These are phyloP conservation scores for Proisotoma minuta DNA, from an alignment of 2,888 invertebrate genomes.

Conservation along the genomic window DNA sequence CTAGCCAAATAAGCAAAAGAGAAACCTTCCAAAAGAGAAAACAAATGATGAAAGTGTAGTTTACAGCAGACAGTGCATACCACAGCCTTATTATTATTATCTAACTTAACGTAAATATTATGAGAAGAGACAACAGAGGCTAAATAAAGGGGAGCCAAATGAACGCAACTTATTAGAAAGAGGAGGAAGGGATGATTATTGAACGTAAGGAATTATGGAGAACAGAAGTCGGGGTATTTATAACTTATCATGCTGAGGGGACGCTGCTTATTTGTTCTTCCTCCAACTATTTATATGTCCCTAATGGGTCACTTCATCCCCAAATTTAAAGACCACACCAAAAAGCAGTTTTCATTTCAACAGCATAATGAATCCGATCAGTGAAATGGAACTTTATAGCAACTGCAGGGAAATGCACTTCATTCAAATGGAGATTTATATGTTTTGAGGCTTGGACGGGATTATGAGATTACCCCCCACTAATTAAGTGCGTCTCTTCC, in stretches of 20 bases:
- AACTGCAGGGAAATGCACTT: too few relatives aligned
- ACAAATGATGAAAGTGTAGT: not conserved
- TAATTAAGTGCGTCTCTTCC: too few relatives aligned
- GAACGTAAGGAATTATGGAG: not conserved
- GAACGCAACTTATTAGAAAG: too few relatives aligned
- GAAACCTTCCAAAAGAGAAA: not conserved
- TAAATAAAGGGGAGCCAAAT: constrained; percentile 26
- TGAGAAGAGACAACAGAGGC: not conserved
- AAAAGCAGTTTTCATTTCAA: not conserved
- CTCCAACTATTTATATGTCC: not conserved
- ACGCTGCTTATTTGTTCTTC: not conserved
- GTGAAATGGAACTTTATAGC: too few relatives aligned
- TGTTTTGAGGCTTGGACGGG: too few relatives aligned
- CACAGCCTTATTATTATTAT: not conserved
- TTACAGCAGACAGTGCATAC: not conserved
- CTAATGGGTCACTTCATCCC: not conserved
- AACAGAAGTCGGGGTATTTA: not conserved
- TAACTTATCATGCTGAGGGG: not conserved
- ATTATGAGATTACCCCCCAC: too few relatives aligned
- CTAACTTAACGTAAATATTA: not conserved
- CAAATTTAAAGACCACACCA: not conserved
- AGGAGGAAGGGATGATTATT: not conserved
- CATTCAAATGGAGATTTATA: too few relatives aligned
- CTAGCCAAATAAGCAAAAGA: not conserved
- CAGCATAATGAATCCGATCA: too few relatives aligned